These are phyloP conservation scores for Smittia aterrima DNA, from an alignment of 2,888 invertebrate species.

Conservation along the genomic window DNA sequence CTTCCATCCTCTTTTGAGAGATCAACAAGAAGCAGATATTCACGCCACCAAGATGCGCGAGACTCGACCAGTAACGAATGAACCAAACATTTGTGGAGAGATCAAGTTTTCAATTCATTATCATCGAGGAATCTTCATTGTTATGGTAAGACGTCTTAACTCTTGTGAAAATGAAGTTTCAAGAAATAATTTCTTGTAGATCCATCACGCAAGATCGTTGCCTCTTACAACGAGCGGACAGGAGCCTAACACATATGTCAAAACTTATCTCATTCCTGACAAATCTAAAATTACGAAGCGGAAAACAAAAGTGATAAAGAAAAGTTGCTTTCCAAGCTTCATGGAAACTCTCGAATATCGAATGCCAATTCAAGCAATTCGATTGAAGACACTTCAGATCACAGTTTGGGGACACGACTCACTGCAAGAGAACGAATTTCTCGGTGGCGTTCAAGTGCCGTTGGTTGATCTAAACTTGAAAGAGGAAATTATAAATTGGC, in stretches of 20 bases:
- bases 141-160: slow-evolving; percentile 68
- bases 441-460: slow-evolving; percentile 86
- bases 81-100: slow-evolving; percentile 62
- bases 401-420: slow-evolving; percentile 95
- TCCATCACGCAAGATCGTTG: slow-evolving; percentile 86
- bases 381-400: slow-evolving; percentile 76
- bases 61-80: slow-evolving; percentile 50
- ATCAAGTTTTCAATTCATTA: slow-evolving; percentile 77
- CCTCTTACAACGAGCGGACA: slow-evolving; percentile 74
- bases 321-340: slow-evolving; percentile 93
- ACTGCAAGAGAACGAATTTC: slow-evolving; percentile 89
- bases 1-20: slow-evolving; percentile 92
- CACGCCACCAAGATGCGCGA: slow-evolving; percentile 72
- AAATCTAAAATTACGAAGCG: slow-evolving; percentile 88
- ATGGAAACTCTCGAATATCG: slow-evolving; percentile 97
- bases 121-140: slow-evolving; percentile 68
- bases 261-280: slow-evolving; percentile 90
- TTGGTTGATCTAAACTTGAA: slow-evolving; percentile 70
- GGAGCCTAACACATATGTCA: slow-evolving; percentile 86
- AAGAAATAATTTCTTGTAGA: slow-evolving; percentile 46
- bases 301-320: slow-evolving; percentile 90
- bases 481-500: slow-evolving; percentile 83
- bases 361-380: slow-evolving; percentile 75
- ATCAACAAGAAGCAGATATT: slow-evolving; percentile 87
- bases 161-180: neutral